phyloP scores from a whole-genome alignment of 2,113 vertebrate species.

The Numenius arquata region DNA sequence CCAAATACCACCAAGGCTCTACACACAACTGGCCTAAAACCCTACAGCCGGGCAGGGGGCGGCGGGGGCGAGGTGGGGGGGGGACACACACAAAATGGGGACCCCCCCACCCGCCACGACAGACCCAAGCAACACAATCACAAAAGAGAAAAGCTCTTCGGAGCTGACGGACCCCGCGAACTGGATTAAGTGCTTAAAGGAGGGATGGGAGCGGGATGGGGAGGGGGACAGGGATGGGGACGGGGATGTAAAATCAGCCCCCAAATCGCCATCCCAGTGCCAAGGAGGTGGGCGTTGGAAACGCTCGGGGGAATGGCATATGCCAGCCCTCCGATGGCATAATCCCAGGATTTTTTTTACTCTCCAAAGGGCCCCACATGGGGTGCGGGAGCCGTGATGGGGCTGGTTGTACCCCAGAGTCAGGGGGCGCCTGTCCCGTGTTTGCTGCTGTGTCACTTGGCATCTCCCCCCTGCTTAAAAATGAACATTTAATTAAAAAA shows the following conservation, averaged over 20 bases:
- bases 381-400: not conserved
- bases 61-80: not conserved
- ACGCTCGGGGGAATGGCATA: not conserved
- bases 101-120: not conserved
- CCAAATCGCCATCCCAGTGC: not conserved
- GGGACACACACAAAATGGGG: constrained; percentile 7
- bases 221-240: not conserved
- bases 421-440: not conserved
- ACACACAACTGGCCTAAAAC: constrained; percentile 53
- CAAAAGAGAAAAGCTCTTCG: constrained; percentile 67
- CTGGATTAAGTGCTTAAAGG: constrained; percentile 78
- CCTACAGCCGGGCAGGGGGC: constrained; percentile 40
- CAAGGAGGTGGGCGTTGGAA: not conserved
- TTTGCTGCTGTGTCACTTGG: constrained; percentile 1
- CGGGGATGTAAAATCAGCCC: not conserved
- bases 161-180: constrained; percentile 71
- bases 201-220: not conserved
- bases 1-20: constrained; percentile 60
- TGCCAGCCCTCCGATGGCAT: not conserved
- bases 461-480: constrained; percentile 23
- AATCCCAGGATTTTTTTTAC: not conserved
- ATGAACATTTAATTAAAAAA: not conserved
- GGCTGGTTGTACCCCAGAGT: not conserved
- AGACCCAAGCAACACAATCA: constrained; percentile 66
- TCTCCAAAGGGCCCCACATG: not conserved